Evolutionary conservation across 2,888 invertebrate species (phyloP).

Genomic region (Pegoplata infirma): DNA sequence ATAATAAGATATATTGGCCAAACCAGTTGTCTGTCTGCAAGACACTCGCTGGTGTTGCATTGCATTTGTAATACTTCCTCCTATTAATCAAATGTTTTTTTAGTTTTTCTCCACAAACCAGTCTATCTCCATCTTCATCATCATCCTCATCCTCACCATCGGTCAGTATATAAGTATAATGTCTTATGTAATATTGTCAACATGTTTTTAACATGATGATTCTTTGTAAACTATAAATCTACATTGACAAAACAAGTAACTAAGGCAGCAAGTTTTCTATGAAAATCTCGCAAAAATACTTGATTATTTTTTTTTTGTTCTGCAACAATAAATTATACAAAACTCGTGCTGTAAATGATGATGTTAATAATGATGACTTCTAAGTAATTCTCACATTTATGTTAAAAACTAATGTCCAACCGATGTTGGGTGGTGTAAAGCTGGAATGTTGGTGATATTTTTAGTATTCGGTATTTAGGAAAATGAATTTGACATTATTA

Average conservation of each 20-base stretch:
- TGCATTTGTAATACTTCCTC: constrained; percentile 26
- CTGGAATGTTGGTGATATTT: too few relatives aligned
- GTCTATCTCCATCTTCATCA: constrained; percentile 17
- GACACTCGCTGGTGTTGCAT: constrained; percentile 18
- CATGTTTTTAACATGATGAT: constrained; percentile 12
- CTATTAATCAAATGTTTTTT: constrained; percentile 14
- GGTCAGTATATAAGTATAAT: constrained; percentile 8
- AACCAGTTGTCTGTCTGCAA: constrained; percentile 19
- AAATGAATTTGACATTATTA: too few relatives aligned
- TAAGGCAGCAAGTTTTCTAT: not conserved
- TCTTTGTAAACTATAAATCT: not conserved
- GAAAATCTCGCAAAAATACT: constrained; percentile 11
- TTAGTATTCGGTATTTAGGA: too few relatives aligned
- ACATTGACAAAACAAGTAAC: not conserved
- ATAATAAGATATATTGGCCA: constrained; percentile 14
- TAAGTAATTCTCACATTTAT: constrained; percentile 35
- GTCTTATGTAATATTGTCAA: constrained; percentile 24
- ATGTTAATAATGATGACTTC: not conserved
- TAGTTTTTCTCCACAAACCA: constrained; percentile 24
- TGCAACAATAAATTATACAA: constrained; percentile 20
- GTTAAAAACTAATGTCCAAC: not conserved
- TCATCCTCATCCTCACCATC: constrained; percentile 1
- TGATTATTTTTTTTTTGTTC: not conserved
- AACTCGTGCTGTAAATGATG: constrained; percentile 29
- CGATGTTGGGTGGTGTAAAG: too few relatives aligned